A percentile compares a stretch with the other conserved stretches of the same genome.
Conservation (phyloP, 2,888 invertebrate genomes). For the Nymphalis c-album region DNA sequence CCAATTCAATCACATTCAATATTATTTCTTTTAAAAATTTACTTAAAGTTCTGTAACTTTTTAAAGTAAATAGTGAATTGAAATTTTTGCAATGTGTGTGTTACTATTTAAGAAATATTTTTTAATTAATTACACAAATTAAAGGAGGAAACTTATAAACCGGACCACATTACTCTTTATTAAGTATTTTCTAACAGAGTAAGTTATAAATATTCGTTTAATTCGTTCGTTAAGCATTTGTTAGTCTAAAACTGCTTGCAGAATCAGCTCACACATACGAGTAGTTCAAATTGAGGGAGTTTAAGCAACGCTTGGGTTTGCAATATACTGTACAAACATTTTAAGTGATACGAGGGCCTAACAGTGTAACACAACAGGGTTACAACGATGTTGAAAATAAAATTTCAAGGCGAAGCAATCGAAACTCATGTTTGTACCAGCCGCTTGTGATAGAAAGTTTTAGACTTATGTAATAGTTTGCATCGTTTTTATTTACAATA, state of each 20-base stretch:
- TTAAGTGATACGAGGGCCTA: slow-evolving; percentile 11
- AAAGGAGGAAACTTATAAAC: too few relatives aligned
- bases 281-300: slow-evolving; percentile 15
- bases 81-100: too few relatives aligned
- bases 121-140: too few relatives aligned
- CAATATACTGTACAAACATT: slow-evolving; percentile 20
- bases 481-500: background rate
- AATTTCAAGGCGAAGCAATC: slow-evolving; percentile 4
- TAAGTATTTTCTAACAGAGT: background rate
- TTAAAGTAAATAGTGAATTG: too few relatives aligned
- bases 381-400: slow-evolving; percentile 24
- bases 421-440: background rate
- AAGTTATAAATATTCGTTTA: background rate
- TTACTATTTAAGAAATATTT: too few relatives aligned
- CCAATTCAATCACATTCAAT: too few relatives aligned
- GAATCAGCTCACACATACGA: slow-evolving; percentile 8
- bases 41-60: too few relatives aligned
- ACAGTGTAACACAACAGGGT: slow-evolving; percentile 14
- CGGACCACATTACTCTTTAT: too few relatives aligned
- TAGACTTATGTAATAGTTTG: background rate
- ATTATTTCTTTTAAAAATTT: too few relatives aligned
- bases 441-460: slow-evolving; percentile 10
- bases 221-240: background rate
- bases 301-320: slow-evolving; percentile 28
- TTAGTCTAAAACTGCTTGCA: background rate